A percentile compares a stretch with the other conserved stretches of the same genome.
Conservation (phyloP, 2,888 invertebrate species). For the Thecophora atra region DNA sequence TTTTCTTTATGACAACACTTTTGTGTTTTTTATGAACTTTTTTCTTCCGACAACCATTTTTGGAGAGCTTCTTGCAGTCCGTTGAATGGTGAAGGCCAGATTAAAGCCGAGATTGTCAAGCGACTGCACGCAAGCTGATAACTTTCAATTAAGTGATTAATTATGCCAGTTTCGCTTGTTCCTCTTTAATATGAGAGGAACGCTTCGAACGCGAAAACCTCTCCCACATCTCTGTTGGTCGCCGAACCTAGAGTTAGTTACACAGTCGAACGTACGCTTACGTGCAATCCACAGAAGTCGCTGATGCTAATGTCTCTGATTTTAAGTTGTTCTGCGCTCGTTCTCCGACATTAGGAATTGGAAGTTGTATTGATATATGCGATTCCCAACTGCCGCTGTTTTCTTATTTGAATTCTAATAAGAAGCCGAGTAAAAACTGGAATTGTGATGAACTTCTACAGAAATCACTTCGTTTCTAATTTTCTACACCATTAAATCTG, state of each 20-base stretch:
- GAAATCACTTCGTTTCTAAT: conserved; percentile 47
- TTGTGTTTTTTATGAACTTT: not conserved
- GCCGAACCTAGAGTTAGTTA: too few species aligned
- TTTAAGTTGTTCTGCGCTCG: too few species aligned
- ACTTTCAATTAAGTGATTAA: conserved; percentile 16
- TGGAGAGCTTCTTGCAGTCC: not conserved
- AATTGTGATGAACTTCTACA: not conserved
- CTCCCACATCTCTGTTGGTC: too few species aligned
- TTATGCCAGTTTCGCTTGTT: not conserved
- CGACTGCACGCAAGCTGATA: not conserved
- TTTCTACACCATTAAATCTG: conserved; percentile 49
- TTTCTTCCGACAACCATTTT: not conserved
- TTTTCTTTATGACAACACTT: not conserved
- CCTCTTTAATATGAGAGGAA: not conserved
- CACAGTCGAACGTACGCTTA: too few species aligned
- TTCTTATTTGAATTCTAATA: not conserved
- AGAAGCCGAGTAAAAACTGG: not conserved
- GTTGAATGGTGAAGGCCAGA: not conserved
- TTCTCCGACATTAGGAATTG: too few species aligned
- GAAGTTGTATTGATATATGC: too few species aligned
- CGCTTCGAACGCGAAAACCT: too few species aligned
- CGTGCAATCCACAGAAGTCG: too few species aligned
- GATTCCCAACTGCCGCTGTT: too few species aligned
- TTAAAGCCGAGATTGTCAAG: not conserved
- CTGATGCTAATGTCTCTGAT: too few species aligned